These are phyloP conservation scores for Eudyptes chrysolophus DNA, from an alignment of 2,113 vertebrate genomes.

Conservation along the genomic window DNA sequence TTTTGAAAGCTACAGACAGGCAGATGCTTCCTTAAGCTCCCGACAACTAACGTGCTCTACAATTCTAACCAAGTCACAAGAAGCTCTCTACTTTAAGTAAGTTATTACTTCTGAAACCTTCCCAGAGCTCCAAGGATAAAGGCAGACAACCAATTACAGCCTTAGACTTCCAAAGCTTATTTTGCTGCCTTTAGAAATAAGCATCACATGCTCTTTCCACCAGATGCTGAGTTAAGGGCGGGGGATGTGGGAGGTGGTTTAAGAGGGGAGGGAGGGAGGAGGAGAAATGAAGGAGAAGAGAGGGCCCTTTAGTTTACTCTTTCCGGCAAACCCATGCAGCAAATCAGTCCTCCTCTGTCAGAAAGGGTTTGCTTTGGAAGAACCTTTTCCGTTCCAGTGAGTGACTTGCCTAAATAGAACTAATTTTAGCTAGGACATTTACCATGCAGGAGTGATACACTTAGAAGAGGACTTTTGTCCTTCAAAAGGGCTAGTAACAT, in stretches of 20 bases:
- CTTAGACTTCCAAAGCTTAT: conserved; percentile 71
- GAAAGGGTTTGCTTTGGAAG: background rate
- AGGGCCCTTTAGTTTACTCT: background rate
- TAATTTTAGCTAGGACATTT: background rate
- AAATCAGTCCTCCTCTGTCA: background rate
- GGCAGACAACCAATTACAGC: conserved; percentile 78
- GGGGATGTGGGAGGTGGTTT: background rate
- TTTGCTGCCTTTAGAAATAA: conserved; percentile 67
- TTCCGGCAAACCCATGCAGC: background rate
- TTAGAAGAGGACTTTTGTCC: background rate
- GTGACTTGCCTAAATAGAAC: background rate
- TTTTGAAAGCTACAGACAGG: conserved; percentile 43
- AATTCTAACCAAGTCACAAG: conserved; percentile 56
- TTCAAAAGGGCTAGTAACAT: background rate
- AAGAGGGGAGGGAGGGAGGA: background rate
- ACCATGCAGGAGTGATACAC: background rate
- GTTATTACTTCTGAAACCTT: conserved; percentile 75
- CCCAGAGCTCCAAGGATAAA: conserved; percentile 70
- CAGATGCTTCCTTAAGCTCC: conserved; percentile 42
- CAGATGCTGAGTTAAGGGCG: background rate
- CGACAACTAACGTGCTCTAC: background rate
- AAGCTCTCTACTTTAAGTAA: conserved; percentile 78
- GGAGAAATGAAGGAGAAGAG: background rate
- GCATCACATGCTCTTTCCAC: conserved; percentile 55
- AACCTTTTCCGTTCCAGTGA: background rate